Conservation (phyloP, 1,140 invertebrate genomes). For the Lepidurus packardi region DNA sequence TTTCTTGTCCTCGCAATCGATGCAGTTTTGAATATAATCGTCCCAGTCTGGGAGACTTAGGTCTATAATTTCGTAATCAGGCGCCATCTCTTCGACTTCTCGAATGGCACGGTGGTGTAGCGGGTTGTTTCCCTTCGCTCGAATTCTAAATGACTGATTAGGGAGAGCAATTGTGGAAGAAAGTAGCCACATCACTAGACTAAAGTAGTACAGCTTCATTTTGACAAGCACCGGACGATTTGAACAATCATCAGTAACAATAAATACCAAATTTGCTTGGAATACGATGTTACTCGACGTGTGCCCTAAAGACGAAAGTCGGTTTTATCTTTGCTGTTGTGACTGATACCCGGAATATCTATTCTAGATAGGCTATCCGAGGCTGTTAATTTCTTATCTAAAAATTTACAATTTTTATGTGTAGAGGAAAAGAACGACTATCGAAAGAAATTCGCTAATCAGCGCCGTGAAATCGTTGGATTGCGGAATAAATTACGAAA, state of each 20-base stretch:
- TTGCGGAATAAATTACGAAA: neutral
- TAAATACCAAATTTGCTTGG: too few species aligned
- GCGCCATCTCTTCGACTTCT: neutral
- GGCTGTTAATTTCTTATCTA: too few species aligned
- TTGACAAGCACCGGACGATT: neutral
- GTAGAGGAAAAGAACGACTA: neutral
- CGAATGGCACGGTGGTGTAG: neutral
- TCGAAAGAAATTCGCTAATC: neutral
- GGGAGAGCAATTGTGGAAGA: neutral
- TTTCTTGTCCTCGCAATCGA: neutral
- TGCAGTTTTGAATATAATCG: neutral
- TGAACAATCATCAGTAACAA: too few species aligned
- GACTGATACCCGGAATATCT: too few species aligned
- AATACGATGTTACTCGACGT: too few species aligned
- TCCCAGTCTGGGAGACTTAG: neutral
- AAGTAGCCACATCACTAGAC: neutral
- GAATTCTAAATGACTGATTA: too few species aligned
- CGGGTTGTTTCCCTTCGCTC: neutral
- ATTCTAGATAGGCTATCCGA: too few species aligned
- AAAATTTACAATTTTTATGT: neutral
- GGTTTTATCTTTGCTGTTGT: too few species aligned
- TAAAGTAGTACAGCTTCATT: neutral
- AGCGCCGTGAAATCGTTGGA: neutral
- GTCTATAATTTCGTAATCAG: slow-evolving; percentile 1
- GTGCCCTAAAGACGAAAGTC: too few species aligned